A percentile compares a stretch with the other conserved stretches of the same genome.
Conservation (phyloP, 1,140 invertebrate species). For the Apis laboriosa region DNA sequence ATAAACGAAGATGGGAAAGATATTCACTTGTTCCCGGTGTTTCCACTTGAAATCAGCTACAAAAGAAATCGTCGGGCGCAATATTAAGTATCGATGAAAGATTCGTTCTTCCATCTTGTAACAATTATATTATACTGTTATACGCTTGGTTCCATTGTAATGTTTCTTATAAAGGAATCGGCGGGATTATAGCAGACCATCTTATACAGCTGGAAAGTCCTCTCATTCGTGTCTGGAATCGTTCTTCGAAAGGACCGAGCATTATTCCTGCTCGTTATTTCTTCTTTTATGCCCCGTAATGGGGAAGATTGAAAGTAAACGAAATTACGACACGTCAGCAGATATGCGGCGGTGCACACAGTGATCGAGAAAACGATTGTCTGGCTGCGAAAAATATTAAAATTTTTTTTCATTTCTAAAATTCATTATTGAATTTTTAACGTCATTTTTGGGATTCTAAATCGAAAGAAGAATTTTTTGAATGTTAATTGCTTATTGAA, state of each 20-base stretch:
- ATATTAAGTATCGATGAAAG: constrained; percentile 14
- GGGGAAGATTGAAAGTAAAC: constrained; percentile 34
- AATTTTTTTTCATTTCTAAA: no score
- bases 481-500: no score
- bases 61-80: neutral
- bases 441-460: no score
- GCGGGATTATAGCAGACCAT: neutral
- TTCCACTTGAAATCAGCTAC: neutral
- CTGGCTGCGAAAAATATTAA: no score
- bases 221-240: neutral
- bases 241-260: neutral
- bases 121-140: neutral
- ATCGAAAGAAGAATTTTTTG: no score
- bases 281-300: neutral
- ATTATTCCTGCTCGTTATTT: constrained; percentile 20
- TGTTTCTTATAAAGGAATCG: neutral
- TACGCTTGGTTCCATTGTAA: neutral
- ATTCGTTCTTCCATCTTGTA: neutral
- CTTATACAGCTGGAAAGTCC: neutral
- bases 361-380: no score
- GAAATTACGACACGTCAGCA: constrained; percentile 15
- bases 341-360: neutral
- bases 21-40: neutral
- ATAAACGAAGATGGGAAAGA: neutral
- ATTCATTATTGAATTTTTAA: no score